These are phyloP conservation scores for Limulus polyphemus DNA, from an alignment of 2,888 invertebrate genomes.

Conservation along the genomic window DNA sequence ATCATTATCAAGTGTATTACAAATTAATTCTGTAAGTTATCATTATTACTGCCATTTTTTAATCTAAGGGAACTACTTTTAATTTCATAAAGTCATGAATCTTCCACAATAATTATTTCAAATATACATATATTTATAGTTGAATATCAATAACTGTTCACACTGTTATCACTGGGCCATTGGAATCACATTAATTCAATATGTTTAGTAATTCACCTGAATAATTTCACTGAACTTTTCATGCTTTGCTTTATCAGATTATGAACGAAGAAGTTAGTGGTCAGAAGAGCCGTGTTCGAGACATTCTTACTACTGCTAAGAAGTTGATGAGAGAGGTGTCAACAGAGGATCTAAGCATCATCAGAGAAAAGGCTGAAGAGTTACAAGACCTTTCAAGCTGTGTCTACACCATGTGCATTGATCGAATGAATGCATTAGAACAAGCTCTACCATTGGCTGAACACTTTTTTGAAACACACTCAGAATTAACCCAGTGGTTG, in stretches of 20 bases:
- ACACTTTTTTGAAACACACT: conserved; percentile 89
- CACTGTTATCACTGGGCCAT: too few species aligned
- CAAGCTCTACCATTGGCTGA: conserved; percentile 90
- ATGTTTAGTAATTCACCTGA: too few species aligned
- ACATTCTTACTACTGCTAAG: conserved; percentile 81
- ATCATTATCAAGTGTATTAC: too few species aligned
- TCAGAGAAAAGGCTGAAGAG: conserved; percentile 82
- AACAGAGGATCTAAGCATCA: conserved; percentile 64
- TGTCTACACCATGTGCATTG: conserved; percentile 72
- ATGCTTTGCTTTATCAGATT: conserved; percentile 40
- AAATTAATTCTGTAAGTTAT: too few species aligned
- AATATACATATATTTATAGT: too few species aligned
- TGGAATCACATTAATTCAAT: too few species aligned
- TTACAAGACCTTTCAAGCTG: conserved; percentile 80
- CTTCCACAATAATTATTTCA: too few species aligned
- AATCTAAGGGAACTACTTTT: too few species aligned
- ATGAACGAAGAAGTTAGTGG: conserved; percentile 90
- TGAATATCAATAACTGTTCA: too few species aligned
- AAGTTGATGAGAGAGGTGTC: conserved; percentile 49
- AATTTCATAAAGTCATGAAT: too few species aligned
- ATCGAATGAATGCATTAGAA: conserved; percentile 79
- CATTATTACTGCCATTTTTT: too few species aligned
- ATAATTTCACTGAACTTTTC: too few species aligned
- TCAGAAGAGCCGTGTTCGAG: conserved; percentile 79
- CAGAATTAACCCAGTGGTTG: conserved; percentile 75